phyloP scores from a whole-genome alignment of 2,888 invertebrate genomes.

The Philereme vetulata region DNA sequence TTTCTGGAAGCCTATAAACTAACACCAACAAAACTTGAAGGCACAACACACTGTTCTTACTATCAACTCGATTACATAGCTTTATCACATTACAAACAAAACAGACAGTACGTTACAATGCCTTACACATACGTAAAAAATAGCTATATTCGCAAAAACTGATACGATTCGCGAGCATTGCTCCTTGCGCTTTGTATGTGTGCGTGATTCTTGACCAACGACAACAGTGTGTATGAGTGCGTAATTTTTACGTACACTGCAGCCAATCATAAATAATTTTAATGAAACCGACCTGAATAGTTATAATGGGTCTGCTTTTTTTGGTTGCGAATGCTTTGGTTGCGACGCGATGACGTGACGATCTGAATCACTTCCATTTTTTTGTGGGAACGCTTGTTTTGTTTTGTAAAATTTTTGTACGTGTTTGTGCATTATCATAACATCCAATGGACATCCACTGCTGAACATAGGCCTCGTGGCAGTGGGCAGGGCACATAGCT shows the following conservation, averaged over 20 bases:
- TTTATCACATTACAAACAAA: conserved; percentile 28
- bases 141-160: conserved; percentile 62
- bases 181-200: conserved; percentile 50
- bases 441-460: too few species aligned
- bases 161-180: conserved; percentile 67
- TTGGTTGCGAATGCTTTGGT: background rate
- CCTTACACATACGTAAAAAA: conserved; percentile 39
- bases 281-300: conserved; percentile 36
- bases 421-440: too few species aligned
- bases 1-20: too few species aligned
- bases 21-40: too few species aligned
- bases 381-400: too few species aligned
- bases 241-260: conserved; percentile 58
- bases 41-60: conserved; percentile 10
- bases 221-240: conserved; percentile 51
- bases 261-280: conserved; percentile 36
- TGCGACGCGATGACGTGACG: too few species aligned
- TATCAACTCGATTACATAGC: conserved; percentile 27
- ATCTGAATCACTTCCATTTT: too few species aligned
- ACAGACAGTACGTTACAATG: conserved; percentile 27
- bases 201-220: conserved; percentile 58
- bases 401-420: too few species aligned
- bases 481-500: too few species aligned
- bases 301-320: conserved; percentile 21
- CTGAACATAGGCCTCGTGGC: too few species aligned